Evolutionary conservation across 2,797 vertebrate genomes (phyloP).

Genomic region (Amazona ochrocephala): DNA sequence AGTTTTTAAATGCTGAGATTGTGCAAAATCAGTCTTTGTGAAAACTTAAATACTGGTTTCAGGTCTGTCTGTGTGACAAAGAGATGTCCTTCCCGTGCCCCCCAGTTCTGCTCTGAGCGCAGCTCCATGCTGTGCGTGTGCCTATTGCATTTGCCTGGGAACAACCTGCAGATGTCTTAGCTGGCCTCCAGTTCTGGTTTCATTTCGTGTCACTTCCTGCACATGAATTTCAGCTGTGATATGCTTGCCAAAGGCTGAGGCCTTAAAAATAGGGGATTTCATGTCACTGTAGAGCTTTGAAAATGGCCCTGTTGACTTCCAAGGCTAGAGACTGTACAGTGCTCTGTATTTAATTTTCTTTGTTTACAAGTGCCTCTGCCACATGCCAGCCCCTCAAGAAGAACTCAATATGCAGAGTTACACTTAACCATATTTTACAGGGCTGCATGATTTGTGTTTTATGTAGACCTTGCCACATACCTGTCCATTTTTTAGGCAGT

Average conservation of each 20-base stretch:
- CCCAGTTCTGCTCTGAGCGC: not conserved
- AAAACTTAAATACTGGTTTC: not conserved
- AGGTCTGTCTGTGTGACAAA: not conserved
- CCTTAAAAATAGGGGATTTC: not conserved
- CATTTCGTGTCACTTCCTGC: not conserved
- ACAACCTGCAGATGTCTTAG: not conserved
- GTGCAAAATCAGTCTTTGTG: not conserved
- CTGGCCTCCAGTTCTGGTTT: not conserved
- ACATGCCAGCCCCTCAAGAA: not conserved
- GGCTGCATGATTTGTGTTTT: not conserved
- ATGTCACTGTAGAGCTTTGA: not conserved
- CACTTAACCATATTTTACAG: not conserved
- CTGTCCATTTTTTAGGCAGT: not conserved
- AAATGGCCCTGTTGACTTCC: not conserved
- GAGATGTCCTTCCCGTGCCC: accelerated
- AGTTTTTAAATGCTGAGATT: not conserved
- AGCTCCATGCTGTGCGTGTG: accelerated
- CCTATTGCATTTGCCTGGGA: not conserved
- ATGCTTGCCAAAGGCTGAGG: not conserved
- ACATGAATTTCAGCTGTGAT: not conserved
- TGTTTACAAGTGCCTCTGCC: not conserved
- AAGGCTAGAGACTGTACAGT: not conserved
- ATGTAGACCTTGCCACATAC: not conserved
- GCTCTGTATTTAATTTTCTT: not conserved
- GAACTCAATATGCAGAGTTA: not conserved